A percentile compares a stretch with the other conserved stretches of the same genome.
phyloP scores from a whole-genome alignment of 2,888 invertebrate species.

The Caenorhabditis panamensis region DNA sequence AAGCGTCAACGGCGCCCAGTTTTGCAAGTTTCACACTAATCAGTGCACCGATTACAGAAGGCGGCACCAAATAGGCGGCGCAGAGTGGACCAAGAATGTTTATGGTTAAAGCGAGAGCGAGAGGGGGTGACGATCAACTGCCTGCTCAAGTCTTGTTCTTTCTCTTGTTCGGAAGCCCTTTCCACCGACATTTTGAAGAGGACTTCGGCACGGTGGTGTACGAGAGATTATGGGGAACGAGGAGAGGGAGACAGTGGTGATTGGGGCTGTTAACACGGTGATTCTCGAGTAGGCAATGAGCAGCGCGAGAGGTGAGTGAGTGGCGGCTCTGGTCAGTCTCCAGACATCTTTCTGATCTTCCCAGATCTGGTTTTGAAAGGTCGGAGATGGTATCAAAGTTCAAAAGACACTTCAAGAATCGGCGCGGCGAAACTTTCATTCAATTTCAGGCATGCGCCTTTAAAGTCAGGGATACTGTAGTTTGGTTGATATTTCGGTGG shows the following conservation, averaged over 20 bases:
- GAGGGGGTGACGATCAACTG: constrained; percentile 4
- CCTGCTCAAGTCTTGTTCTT: constrained; percentile 8
- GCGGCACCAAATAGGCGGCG: constrained; percentile 60
- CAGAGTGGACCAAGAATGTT: constrained; percentile 56
- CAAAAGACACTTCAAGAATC: no score
- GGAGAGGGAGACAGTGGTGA: constrained; percentile 31
- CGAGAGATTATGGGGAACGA: constrained; percentile 24
- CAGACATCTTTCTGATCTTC: not conserved
- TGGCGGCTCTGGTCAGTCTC: constrained; percentile 5
- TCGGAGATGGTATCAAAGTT: not conserved
- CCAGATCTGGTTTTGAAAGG: not conserved
- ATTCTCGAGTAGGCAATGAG: constrained; percentile 37
- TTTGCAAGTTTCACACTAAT: constrained; percentile 58
- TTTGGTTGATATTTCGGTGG: no score
- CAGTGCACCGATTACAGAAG: constrained; percentile 51
- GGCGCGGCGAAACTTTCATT: no score
- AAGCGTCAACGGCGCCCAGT: constrained; percentile 61
- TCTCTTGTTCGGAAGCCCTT: constrained; percentile 24
- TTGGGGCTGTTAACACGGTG: constrained; percentile 49
- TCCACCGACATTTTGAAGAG: constrained; percentile 46
- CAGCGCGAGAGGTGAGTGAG: constrained; percentile 25
- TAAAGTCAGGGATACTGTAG: no score
- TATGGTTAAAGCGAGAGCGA: not conserved
- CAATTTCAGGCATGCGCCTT: no score
- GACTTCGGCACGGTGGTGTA: constrained; percentile 1